A percentile compares a stretch with the other conserved stretches of the same genome.
Conservation (phyloP, 2,113 vertebrate genomes). For the Suricata suricatta region DNA sequence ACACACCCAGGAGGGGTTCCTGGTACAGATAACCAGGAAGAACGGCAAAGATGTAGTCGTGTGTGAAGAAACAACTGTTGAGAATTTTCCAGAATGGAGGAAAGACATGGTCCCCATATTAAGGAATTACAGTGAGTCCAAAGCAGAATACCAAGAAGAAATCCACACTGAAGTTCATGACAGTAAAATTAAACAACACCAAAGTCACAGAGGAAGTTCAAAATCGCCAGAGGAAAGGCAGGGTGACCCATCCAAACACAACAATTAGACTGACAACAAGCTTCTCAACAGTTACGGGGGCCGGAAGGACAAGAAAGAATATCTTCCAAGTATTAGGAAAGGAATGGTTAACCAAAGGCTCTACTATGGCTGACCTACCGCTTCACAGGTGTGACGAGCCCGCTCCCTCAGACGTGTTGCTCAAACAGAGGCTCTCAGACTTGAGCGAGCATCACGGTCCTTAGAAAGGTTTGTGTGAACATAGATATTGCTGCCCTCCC, state of each 20-base stretch:
- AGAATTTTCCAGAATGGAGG: slow-evolving; percentile 23
- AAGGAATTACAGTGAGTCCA: not conserved
- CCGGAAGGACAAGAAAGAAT: not conserved
- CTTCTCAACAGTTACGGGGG: not conserved
- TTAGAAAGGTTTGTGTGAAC: not conserved
- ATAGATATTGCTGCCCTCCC: not conserved
- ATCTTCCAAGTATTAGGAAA: not conserved
- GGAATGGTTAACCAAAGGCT: not conserved
- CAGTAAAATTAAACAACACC: not conserved
- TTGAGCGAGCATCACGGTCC: too few relatives aligned
- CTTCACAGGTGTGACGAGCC: not conserved
- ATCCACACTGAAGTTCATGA: not conserved
- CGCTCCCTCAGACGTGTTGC: not conserved
- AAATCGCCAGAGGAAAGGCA: not conserved
- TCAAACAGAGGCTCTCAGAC: not conserved
- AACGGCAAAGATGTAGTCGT: not conserved
- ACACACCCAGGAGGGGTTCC: not conserved
- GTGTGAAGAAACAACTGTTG: not conserved
- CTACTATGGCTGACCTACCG: not conserved
- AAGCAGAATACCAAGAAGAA: not conserved
- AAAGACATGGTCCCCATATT: not conserved
- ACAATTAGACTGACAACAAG: not conserved
- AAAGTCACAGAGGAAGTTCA: not conserved
- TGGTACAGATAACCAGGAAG: not conserved
- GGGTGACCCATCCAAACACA: not conserved